Evolutionary conservation across 2,888 invertebrate genomes (phyloP), one percentile per base, ranked within the genome.

Genomic region (Ramazzottius varieornatus): DNA sequence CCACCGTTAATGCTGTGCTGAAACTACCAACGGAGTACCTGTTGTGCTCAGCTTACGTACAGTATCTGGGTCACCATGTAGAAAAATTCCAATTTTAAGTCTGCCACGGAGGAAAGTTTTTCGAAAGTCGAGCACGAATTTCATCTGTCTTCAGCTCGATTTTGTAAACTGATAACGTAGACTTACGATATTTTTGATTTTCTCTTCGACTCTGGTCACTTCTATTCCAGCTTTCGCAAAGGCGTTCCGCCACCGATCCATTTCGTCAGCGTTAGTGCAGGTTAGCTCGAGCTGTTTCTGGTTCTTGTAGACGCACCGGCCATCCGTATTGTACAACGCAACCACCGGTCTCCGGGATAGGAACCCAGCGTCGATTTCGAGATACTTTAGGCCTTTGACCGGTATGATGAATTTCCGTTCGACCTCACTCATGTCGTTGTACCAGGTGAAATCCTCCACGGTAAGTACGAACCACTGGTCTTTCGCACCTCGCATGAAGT

Each of bases 111-210:
- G n/a, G n/a, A n/a, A n/a, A n/a, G n/a, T n/a, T n/a, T n/a, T n/a
- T n/a, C n/a, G n/a, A n/a, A n/a, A n/a, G n/a, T n/a, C n/a, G n/a
- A n/a, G n/a, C n/a, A n/a, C n/a, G n/a, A n/a, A n/a, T n/a, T 20
- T 13, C 40, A 13, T 40, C 8, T 24, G 16, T 54, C 64, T 64
- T 65, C 65, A 46, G 54, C 63, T 46, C n/a, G n/a, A n/a, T n/a
- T n/a, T n/a, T n/a, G n/a, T n/a, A n/a, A n/a, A n/a, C n/a, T n/a
- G n/a, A n/a, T n/a, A n/a, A n/a, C n/a, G n/a, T n/a, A n/a, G n/a
- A n/a, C n/a, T n/a, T n/a, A n/a, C 20, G 40, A 8, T 40, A 13
- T 8, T 40, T 40, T 40, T 40, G 20, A 40, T 13, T 40, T 40
- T 40, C 8, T 40, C 40, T 8, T 40, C 40, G 40, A 40, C 40